These are phyloP conservation scores for Actias luna DNA, from an alignment of 2,888 invertebrate genomes.

Conservation along the genomic window DNA sequence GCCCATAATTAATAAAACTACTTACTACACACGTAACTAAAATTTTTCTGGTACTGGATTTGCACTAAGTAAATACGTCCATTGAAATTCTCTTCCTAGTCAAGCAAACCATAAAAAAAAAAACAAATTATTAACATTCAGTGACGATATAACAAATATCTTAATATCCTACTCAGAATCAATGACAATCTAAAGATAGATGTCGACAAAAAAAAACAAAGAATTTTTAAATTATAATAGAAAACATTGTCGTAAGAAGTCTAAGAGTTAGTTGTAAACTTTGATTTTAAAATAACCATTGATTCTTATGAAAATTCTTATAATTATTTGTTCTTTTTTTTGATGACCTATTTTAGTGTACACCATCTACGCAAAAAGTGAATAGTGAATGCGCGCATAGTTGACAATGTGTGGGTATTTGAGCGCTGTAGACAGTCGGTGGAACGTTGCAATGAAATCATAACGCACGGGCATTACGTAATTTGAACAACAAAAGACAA, in stretches of 20 bases:
- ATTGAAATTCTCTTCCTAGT: no score
- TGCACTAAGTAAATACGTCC: no score
- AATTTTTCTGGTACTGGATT: no score
- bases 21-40: no score
- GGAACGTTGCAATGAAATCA: constrained; percentile 60
- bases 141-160: background rate
- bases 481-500: constrained; percentile 73
- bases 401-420: constrained; percentile 6
- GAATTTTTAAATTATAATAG: background rate
- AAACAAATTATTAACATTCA: background rate
- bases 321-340: background rate
- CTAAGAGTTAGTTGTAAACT: background rate
- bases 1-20: no score
- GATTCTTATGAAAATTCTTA: background rate
- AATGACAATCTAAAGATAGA: background rate
- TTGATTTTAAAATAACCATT: background rate
- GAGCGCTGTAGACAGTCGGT: constrained; percentile 8
- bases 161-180: background rate
- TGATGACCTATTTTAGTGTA: background rate
- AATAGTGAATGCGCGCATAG: constrained; percentile 17
- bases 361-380: background rate
- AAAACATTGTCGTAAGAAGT: background rate
- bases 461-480: constrained; percentile 67
- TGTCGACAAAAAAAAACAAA: background rate
- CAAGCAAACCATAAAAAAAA: background rate